Evolutionary conservation across 92 coral and sea anemone genomes (phyloP).

Genomic region (Diadumene lineata): DNA sequence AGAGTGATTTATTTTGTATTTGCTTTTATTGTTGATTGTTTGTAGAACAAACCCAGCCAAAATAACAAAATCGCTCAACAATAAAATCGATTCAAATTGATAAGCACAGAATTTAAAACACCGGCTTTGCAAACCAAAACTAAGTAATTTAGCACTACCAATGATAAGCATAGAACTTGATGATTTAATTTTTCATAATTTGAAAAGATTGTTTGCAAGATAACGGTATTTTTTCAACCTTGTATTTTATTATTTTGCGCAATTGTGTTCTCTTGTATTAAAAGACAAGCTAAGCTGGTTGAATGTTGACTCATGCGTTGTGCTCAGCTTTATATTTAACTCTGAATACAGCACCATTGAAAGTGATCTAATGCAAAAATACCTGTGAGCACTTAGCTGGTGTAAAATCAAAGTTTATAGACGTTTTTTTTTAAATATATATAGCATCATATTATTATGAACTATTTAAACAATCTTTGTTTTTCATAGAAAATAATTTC

Average conservation of each 20-base stretch:
- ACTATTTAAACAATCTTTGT: too few species aligned
- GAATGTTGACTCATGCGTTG: too few species aligned
- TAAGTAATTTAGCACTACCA: not conserved
- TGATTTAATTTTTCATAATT: not conserved
- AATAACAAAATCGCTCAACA: not conserved
- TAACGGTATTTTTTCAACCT: not conserved
- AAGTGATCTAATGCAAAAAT: not conserved
- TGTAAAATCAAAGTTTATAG: too few species aligned
- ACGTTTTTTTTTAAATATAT: too few species aligned
- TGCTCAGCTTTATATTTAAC: constrained; percentile 2
- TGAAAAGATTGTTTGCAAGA: not conserved
- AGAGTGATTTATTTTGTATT: not conserved
- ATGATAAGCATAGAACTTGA: not conserved
- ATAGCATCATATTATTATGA: too few species aligned
- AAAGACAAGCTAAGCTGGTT: too few species aligned
- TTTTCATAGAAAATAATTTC: too few species aligned
- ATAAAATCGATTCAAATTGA: too few species aligned
- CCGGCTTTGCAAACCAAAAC: not conserved
- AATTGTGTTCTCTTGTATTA: too few species aligned
- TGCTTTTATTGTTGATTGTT: not conserved
- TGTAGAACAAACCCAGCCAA: not conserved
- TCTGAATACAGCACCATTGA: constrained; percentile 5
- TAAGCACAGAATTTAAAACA: too few species aligned
- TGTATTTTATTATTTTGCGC: too few species aligned
- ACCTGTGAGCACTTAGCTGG: constrained; percentile 5